Conservation (phyloP, 2,113 vertebrate genomes). For the Dicaeum eximium region DNA sequence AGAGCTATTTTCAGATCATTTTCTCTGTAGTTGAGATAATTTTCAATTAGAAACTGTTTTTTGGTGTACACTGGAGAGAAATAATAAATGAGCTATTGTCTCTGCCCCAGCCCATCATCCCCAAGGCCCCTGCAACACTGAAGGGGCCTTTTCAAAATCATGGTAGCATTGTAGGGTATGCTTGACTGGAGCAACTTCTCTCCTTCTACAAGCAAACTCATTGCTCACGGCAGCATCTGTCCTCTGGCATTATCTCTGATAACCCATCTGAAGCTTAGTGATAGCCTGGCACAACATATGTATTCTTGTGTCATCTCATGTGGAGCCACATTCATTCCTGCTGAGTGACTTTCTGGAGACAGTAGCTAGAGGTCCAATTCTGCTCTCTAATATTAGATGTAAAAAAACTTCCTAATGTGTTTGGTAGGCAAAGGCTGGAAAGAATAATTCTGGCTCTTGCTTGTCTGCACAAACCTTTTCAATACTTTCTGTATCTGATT, state of each 20-base stretch:
- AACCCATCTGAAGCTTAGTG: conserved; percentile 60
- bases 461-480: conserved; percentile 30
- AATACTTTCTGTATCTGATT: conserved; percentile 68
- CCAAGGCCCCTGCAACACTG: not conserved
- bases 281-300: conserved; percentile 59
- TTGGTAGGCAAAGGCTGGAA: conserved; percentile 68
- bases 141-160: conserved; percentile 24
- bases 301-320: conserved; percentile 57
- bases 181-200: not conserved
- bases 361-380: conserved; percentile 74
- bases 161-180: not conserved
- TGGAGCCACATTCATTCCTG: conserved; percentile 52
- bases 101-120: not conserved
- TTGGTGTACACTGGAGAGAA: conserved; percentile 34
- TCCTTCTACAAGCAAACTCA: not conserved
- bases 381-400: conserved; percentile 75
- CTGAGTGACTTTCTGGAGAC: conserved; percentile 68
- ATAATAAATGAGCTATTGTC: conserved; percentile 43
- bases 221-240: not conserved
- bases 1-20: conserved; percentile 68
- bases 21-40: conserved; percentile 39
- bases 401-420: conserved; percentile 70
- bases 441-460: conserved; percentile 60
- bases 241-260: conserved; percentile 61
- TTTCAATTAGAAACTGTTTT: conserved; percentile 70